These are phyloP conservation scores for Cryptophagus acutangulus DNA, from an alignment of 2,888 invertebrate species.

Conservation along the genomic window DNA sequence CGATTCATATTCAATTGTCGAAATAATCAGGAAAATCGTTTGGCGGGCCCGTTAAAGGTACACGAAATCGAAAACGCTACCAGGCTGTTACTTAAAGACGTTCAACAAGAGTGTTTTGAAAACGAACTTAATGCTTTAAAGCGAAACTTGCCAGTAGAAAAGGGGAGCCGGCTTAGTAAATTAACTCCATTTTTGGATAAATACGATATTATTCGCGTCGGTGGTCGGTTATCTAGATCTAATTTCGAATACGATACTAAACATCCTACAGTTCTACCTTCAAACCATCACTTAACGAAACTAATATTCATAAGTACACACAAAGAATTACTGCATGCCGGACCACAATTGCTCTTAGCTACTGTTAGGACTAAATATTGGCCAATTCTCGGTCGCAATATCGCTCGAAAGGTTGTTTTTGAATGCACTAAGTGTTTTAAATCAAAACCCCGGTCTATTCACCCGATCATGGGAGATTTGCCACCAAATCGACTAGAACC, in stretches of 20 bases:
- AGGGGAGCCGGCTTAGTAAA: too few relatives aligned
- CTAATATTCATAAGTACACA: constrained; percentile 11
- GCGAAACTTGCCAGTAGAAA: too few relatives aligned
- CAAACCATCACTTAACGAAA: constrained; percentile 12
- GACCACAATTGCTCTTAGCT: constrained; percentile 15
- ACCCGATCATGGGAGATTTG: constrained; percentile 16
- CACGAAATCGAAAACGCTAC: background rate
- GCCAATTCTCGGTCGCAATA: constrained; percentile 5
- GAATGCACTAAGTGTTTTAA: background rate
- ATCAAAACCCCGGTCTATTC: constrained; percentile 4
- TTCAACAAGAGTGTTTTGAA: background rate
- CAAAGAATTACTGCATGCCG: constrained; percentile 14
- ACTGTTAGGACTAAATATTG: constrained; percentile 16
- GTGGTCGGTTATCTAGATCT: constrained; percentile 15
- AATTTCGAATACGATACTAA: constrained; percentile 6
- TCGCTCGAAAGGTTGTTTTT: background rate
- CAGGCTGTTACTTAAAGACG: background rate
- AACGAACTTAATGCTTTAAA: background rate
- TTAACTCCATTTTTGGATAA: constrained; percentile 16
- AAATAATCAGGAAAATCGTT: background rate
- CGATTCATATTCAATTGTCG: background rate
- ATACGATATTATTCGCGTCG: constrained; percentile 13
- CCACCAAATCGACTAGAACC: constrained; percentile 12
- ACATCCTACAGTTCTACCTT: constrained; percentile 15
- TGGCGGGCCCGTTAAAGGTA: background rate